phyloP scores from a whole-genome alignment of 53 echinoderm and acorn worm genomes.

The Pentamera pediparva region DNA sequence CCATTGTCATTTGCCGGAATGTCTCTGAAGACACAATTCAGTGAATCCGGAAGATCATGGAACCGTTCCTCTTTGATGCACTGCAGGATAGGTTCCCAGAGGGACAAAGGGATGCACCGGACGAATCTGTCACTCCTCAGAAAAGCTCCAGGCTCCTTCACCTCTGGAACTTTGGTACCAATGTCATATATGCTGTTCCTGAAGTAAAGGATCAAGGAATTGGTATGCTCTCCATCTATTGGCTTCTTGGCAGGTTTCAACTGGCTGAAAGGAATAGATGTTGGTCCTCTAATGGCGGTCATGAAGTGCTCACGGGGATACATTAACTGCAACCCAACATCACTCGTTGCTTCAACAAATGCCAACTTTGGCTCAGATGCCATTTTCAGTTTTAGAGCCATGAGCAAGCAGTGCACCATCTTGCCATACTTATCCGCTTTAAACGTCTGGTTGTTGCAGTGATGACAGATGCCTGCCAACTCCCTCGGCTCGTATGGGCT shows the following conservation, averaged over 20 bases:
- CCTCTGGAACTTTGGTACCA: neutral
- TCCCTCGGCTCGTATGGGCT: constrained; percentile 62
- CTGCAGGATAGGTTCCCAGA: constrained; percentile 45
- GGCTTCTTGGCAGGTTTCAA: constrained; percentile 71
- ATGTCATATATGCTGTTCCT: constrained; percentile 66
- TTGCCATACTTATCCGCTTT: constrained; percentile 60
- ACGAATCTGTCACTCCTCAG: constrained; percentile 41
- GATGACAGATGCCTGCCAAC: constrained; percentile 68
- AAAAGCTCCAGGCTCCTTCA: neutral
- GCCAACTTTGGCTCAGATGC: constrained; percentile 47
- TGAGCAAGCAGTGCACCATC: constrained; percentile 45
- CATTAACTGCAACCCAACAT: constrained; percentile 42
- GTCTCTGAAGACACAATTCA: neutral
- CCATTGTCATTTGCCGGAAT: neutral
- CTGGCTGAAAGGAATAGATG: constrained; percentile 39
- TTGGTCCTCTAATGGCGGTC: neutral
- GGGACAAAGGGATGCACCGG: constrained; percentile 32
- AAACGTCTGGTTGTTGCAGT: constrained; percentile 63
- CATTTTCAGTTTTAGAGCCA: constrained; percentile 74
- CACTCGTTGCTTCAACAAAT: constrained; percentile 49
- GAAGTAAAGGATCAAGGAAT: constrained; percentile 47
- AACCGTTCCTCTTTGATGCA: constrained; percentile 41
- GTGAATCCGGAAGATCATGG: neutral
- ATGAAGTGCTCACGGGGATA: constrained; percentile 52
- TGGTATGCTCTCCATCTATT: constrained; percentile 32